Percentiles rank a stretch among this genome's conserved stretches.
Conservation (phyloP, 1,140 invertebrate genomes). For the Steinernema khuongi region DNA sequence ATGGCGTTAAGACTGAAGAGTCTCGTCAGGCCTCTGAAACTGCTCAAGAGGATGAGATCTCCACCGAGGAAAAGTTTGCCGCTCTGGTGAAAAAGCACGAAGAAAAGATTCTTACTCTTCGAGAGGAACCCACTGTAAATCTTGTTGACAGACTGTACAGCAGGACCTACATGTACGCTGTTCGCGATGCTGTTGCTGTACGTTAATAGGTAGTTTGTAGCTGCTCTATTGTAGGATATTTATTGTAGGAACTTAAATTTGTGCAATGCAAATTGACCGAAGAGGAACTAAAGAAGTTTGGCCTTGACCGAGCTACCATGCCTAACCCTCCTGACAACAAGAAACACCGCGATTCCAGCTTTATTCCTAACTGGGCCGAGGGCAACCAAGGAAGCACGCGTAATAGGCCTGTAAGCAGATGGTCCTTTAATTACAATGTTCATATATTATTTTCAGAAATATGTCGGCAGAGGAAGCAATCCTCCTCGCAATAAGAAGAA, state of each 20-base stretch:
- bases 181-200: background rate
- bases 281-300: slow-evolving; percentile 15
- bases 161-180: slow-evolving; percentile 1
- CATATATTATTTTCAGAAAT: slow-evolving; percentile 24
- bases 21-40: background rate
- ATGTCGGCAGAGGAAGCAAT: slow-evolving; percentile 21
- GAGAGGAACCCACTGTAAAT: background rate
- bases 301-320: slow-evolving; percentile 30
- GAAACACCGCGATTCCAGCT: slow-evolving; percentile 1
- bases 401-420: slow-evolving; percentile 4
- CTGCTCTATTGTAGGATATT: background rate
- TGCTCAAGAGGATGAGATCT: background rate
- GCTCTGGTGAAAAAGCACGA: slow-evolving; percentile 5
- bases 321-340: slow-evolving; percentile 20
- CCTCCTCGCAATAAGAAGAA: slow-evolving; percentile 18
- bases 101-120: background rate
- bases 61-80: background rate
- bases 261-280: background rate
- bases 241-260: background rate
- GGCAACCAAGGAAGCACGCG: background rate
- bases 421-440: background rate
- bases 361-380: slow-evolving; percentile 12
- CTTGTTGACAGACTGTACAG: background rate
- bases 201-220: too few species aligned
- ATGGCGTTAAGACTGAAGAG: background rate